phyloP scores from a whole-genome alignment of 2,888 invertebrate genomes.

The Hedya salicella region DNA sequence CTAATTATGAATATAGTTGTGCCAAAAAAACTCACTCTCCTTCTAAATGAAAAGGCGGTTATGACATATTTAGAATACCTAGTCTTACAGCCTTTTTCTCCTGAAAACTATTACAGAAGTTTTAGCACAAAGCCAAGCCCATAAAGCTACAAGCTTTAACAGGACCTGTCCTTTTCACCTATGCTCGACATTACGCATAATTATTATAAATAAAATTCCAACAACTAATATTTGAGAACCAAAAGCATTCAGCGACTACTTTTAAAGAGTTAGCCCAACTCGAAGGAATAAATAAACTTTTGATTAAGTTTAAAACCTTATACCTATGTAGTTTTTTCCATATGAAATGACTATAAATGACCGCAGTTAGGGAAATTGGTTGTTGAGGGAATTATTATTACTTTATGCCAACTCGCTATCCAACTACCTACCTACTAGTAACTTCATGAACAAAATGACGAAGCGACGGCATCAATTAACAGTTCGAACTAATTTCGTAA shows the following conservation, averaged over 20 bases:
- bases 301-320: no score
- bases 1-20: neutral
- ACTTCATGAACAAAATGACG: no score
- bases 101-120: neutral
- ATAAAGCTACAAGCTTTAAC: constrained; percentile 8
- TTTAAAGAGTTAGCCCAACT: no score
- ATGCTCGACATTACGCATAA: neutral
- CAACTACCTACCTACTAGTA: neutral
- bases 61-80: neutral
- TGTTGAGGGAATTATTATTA: no score
- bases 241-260: no score
- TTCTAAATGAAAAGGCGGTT: neutral
- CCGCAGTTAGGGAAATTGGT: no score
- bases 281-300: no score
- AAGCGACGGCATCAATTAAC: neutral
- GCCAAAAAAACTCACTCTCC: no score
- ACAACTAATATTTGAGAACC: neutral
- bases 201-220: neutral
- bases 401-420: neutral
- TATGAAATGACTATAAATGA: neutral
- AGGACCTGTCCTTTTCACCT: neutral
- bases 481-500: neutral
- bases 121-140: constrained; percentile 6
- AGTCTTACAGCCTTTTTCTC: neutral
- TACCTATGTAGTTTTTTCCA: neutral